These are phyloP conservation scores for Gorsachius magnificus DNA, from an alignment of 2,797 vertebrate species.

Conservation along the genomic window DNA sequence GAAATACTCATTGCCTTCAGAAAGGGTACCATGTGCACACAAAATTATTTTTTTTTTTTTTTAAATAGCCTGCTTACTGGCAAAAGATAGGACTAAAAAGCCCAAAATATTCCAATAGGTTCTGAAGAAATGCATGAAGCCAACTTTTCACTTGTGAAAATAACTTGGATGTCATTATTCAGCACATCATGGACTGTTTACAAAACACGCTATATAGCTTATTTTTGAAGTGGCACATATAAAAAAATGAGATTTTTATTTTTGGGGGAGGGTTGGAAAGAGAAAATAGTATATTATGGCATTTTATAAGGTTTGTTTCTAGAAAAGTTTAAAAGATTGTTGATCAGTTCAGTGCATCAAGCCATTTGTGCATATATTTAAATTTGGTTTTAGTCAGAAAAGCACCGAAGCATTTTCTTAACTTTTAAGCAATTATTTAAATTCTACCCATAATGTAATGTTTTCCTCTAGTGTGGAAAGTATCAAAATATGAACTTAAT, in stretches of 20 bases:
- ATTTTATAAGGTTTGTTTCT: neutral
- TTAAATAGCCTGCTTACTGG: neutral
- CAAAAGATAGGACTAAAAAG: neutral
- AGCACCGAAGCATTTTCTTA: conserved; percentile 35
- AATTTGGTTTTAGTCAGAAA: conserved; percentile 17
- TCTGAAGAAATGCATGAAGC: neutral
- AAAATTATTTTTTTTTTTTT: neutral
- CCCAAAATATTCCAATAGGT: neutral
- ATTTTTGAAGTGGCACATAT: neutral
- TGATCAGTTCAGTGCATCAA: neutral
- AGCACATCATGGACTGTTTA: neutral
- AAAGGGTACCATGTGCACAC: neutral
- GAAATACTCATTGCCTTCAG: neutral
- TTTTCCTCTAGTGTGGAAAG: conserved; percentile 5
- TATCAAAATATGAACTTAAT: conserved; percentile 29
- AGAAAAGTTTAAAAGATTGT: neutral
- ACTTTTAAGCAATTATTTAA: conserved; percentile 56
- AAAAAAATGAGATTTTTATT: neutral
- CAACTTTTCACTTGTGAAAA: neutral
- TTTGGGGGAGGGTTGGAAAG: fast-evolving
- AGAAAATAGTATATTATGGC: neutral
- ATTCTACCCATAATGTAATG: neutral
- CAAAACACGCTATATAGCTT: neutral
- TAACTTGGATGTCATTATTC: neutral
- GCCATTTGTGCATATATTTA: neutral